Base-by-base conservation (phyloP, 2,797 vertebrate species). In the Anguilla obscura region DNA sequence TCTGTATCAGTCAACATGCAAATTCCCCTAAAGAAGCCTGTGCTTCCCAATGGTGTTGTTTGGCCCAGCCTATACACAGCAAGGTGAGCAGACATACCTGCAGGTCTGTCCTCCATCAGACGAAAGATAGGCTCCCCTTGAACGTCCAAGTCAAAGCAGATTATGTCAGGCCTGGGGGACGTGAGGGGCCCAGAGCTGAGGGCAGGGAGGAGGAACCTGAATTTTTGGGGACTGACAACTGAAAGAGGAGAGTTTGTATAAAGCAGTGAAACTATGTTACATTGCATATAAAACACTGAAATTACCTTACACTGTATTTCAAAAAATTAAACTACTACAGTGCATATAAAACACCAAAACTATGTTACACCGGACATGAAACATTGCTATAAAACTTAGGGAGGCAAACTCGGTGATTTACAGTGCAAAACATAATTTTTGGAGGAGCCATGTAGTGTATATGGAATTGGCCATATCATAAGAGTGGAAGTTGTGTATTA, bases 121-220 rank as follows among this genome's bases (percentile, higher is more conserved):
- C 90, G 93, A n/a, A 96, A 91, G 10, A 8, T 18, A 5, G 30
- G 12, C 0, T 5, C 0, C 63, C 63, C 84, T 58, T 21, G n/a
- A 36, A 96, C 9, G 16, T 56, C 56, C 14, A 87, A 12, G 0
- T 95, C 92, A 84, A 93, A 96, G 88, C 96, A 96, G 2, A 96
- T 87, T 1, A 93, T 93, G 40, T 86, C 27, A 36, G 90, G 86
- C 16, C 84, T 27, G 63, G 63, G 63, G n/a, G 63, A 27, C 9
- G 21, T 24, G 3, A 18, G 63, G 24, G 87, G 76, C 84, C 92
- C 6, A 33, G 30, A 36, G 85, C 89, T 76, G 91, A 69, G n/a
- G 63, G 63, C n/a, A 86, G 91, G 91, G 1, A 94, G 21, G 86
- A 96, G 36, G 91, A 96, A 93, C 74, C 90, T 93, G 82, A 91